Base-by-base conservation (phyloP, 2,888 invertebrate genomes). In the Scrobipalpa costella region DNA sequence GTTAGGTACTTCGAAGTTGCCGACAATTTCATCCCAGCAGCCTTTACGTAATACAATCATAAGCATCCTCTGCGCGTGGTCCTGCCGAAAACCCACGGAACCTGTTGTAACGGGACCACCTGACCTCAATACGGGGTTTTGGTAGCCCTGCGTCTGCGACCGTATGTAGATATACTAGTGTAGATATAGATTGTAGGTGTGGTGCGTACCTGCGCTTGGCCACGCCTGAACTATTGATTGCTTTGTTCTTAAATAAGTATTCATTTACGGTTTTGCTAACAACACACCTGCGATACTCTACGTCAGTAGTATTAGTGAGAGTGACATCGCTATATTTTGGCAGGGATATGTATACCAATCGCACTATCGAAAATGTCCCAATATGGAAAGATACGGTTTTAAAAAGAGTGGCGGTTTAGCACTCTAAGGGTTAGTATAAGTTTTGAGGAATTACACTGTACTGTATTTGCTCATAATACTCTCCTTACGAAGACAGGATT, bases 41-140 rank as follows among this genome's bases (percentile, higher is more conserved):
- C 50, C 50, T 50, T 50, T 50, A 50, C 50, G 50, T 50, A 50
- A 50, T 9, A 50, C 19, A 50, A 50, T 50, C 61, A 38, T 38
- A 57, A 34, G 8, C 21, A 15, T 7, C 36, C 34, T 34, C 17
- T 0, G 17, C 38, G 34, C 49, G 19, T 21, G n/a, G 65, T 67
- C 63, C 64, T 65, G 65, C 61, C 63, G 69, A 75, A 77, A 79
- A 71, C 77, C 80, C 77, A 73, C 68, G 62, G 63, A 70, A 73
- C 76, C 75, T 69, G 66, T 68, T 63, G 55, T 79, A 80, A 78
- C 80, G 80, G 80, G 77, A 80, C 73, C 60, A 27, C 44, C 61
- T 38, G 57, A 38, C 57, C 57, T 19, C 57, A 38, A 57, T 57
- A 55, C 34, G 33, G 57, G 38, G 38, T 5, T 57, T 57, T 19